These are phyloP conservation scores for Heterotis niloticus DNA, from an alignment of 2,113 vertebrate genomes.

Conservation along the genomic window DNA sequence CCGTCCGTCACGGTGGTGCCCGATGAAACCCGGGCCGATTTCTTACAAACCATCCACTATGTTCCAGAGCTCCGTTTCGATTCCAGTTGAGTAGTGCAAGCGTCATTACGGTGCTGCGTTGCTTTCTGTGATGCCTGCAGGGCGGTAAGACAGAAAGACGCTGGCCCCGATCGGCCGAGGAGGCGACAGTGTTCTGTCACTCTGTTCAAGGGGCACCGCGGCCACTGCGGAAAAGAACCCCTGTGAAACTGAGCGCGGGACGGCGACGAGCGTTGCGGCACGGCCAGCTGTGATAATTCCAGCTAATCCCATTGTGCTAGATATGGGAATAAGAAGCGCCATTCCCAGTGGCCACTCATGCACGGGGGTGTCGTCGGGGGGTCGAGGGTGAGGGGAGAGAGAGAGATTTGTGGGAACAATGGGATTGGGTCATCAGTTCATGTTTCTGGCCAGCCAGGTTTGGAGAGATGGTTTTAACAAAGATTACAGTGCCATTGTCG, in stretches of 20 bases:
- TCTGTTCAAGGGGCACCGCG: too few species aligned
- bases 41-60: too few species aligned
- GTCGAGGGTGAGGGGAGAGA: neutral
- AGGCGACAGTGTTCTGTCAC: too few species aligned
- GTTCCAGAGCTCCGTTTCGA: too few species aligned
- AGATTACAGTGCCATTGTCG: slow-evolving; percentile 73
- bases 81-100: too few species aligned
- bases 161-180: too few species aligned
- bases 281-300: slow-evolving; percentile 16
- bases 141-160: too few species aligned
- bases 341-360: slow-evolving; percentile 48
- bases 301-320: slow-evolving; percentile 18
- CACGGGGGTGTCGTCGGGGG: slow-evolving; percentile 2
- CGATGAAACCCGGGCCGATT: too few species aligned
- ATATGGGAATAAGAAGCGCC: slow-evolving; percentile 31
- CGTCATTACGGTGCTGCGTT: too few species aligned
- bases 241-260: slow-evolving; percentile 15
- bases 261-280: neutral
- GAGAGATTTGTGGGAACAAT: slow-evolving; percentile 39
- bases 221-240: slow-evolving; percentile 27
- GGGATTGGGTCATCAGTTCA: slow-evolving; percentile 59
- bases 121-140: too few species aligned
- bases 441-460: slow-evolving; percentile 61
- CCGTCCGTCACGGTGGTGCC: too few species aligned
- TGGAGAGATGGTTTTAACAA: slow-evolving; percentile 73